These are phyloP conservation scores for Sinohyriopsis cumingii DNA, from an alignment of 2,888 invertebrate genomes.

Conservation along the genomic window DNA sequence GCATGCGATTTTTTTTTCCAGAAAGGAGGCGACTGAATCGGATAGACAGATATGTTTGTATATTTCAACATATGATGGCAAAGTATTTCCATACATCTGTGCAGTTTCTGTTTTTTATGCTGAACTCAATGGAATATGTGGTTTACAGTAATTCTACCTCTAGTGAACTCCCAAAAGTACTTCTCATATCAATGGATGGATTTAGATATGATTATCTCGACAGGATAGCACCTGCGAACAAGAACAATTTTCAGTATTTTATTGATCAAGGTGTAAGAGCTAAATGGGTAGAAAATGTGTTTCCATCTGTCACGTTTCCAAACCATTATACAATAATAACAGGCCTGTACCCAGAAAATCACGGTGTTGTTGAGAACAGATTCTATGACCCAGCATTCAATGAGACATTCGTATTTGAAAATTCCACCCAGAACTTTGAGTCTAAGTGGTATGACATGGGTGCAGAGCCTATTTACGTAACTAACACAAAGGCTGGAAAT, in stretches of 20 bases:
- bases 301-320: constrained; percentile 80
- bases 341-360: constrained; percentile 77
- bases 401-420: constrained; percentile 31
- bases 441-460: constrained; percentile 72
- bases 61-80: no score
- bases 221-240: constrained; percentile 68
- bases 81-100: no score
- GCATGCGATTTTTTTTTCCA: no score
- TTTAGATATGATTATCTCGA: constrained; percentile 80
- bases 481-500: constrained; percentile 75
- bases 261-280: constrained; percentile 76
- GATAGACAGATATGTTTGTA: no score
- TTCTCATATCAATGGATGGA: constrained; percentile 75
- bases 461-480: constrained; percentile 66
- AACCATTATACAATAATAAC: constrained; percentile 82
- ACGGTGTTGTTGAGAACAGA: constrained; percentile 80
- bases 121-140: no score
- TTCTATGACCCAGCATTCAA: constrained; percentile 75
- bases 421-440: constrained; percentile 64
- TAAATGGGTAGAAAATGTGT: constrained; percentile 71
- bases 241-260: constrained; percentile 77
- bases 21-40: no score
- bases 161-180: constrained; percentile 30
- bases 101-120: no score
- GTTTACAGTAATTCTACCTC: no score